Evolutionary conservation across 2,797 vertebrate genomes (phyloP), one percentile per base, ranked within the genome.

Genomic region (Danionella dracula): DNA sequence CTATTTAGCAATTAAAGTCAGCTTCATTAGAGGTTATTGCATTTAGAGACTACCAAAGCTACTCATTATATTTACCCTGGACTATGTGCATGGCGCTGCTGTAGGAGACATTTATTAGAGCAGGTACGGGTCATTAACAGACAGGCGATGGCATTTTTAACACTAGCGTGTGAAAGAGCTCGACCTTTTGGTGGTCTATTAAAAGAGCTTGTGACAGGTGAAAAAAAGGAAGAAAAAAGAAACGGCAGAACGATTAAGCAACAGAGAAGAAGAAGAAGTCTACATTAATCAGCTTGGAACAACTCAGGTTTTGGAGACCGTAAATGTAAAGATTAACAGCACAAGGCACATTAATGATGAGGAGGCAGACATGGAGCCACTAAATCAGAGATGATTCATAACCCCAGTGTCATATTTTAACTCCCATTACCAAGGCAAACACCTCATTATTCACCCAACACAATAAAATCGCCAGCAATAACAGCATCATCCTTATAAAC

Each of bases 171-270:
- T 82, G 78, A 85, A 85, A 85, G 79, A 87, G 81, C 77, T 73
- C 83, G 87, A 90, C 88, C 88, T 90, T 91, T 85, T 77, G 64
- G 72, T 73, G 74, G 82, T 86, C 84, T 84, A 88, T 90, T 87
- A 87, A 88, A 88, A 82, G 79, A 83, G 73, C 68, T 64, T 27
- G 48, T 81, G 84, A 84, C 83, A 83, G 80, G 61, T 82, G 59
- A 57, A 66, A 57, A 57, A 40, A 51, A 16, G 17, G 16, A 12
- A 38, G 40, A 13, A 48, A 59, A 66, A 77, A 75, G 73, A 68
- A 82, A 79, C 60, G 62, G 68, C 67, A 51, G 59, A 57, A 37
- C 74, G 72, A 82, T 81, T 72, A 83, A 85, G 82, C 40, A 63
- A 67, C 69, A 81, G 48, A 56, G 0, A n/a, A 16, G 8, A 70